phyloP scores from a whole-genome alignment of 2,113 vertebrate genomes.

The Carlito syrichta region DNA sequence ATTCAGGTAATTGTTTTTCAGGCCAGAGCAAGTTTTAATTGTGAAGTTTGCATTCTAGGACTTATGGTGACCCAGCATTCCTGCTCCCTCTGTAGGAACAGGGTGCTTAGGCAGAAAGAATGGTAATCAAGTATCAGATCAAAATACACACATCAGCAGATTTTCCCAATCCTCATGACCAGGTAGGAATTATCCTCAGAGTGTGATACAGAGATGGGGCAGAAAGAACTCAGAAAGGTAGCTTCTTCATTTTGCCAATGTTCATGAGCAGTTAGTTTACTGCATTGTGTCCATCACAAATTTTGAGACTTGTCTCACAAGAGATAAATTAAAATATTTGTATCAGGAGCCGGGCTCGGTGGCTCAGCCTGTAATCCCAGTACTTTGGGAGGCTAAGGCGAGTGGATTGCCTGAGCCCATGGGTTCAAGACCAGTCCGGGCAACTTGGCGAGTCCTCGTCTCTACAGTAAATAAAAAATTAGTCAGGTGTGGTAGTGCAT shows the following conservation, averaged over 20 bases:
- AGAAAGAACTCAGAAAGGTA: not conserved
- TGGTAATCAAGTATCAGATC: not conserved
- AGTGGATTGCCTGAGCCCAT: no score
- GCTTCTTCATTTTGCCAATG: not conserved
- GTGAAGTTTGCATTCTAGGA: not conserved
- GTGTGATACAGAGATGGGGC: not conserved
- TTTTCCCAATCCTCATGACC: not conserved
- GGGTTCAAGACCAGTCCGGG: no score
- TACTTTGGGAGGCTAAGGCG: no score
- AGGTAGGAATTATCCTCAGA: not conserved
- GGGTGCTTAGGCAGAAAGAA: not conserved
- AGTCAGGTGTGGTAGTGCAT: no score
- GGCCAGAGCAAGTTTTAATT: not conserved
- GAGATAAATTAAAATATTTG: constrained; percentile 2
- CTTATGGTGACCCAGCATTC: not conserved
- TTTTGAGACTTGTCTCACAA: not conserved
- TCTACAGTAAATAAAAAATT: no score
- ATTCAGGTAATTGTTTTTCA: constrained; percentile 87
- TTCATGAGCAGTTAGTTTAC: not conserved
- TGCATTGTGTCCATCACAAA: not conserved
- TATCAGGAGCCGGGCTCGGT: no score
- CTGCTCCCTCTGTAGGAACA: not conserved
- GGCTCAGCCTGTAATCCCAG: no score
- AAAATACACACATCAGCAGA: not conserved
- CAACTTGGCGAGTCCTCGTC: no score